Percentiles rank a stretch among this genome's conserved stretches.
Conservation (phyloP, 2,888 invertebrate species). For the Orthosia cruda region DNA sequence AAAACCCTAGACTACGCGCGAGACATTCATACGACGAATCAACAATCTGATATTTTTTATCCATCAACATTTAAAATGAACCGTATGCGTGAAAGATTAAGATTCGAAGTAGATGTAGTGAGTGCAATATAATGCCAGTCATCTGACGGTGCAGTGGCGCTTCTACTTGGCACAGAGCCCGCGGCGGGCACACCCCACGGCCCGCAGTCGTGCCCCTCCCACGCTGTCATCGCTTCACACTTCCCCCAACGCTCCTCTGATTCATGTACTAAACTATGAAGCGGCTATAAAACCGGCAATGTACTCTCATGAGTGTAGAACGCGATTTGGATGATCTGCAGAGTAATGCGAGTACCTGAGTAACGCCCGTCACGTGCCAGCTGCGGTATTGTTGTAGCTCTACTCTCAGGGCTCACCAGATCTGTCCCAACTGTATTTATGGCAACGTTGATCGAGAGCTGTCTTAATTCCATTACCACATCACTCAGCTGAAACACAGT, state of each 20-base stretch:
- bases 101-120: slow-evolving; percentile 63
- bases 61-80: slow-evolving; percentile 68
- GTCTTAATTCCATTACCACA: slow-evolving; percentile 35
- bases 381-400: slow-evolving; percentile 63
- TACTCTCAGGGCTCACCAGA: slow-evolving; percentile 45
- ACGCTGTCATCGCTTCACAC: slow-evolving; percentile 81
- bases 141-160: slow-evolving; percentile 88
- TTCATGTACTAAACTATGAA: slow-evolving; percentile 82
- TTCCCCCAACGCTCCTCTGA: slow-evolving; percentile 81
- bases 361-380: slow-evolving; percentile 70
- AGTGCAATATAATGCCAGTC: slow-evolving; percentile 73
- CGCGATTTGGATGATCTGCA: slow-evolving; percentile 69
- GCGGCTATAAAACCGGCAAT: slow-evolving; percentile 79
- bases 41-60: slow-evolving; percentile 69
- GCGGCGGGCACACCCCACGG: slow-evolving; percentile 81
- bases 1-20: slow-evolving; percentile 87
- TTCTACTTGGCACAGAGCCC: slow-evolving; percentile 88
- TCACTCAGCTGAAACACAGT: neutral
- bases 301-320: slow-evolving; percentile 73
- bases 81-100: slow-evolving; percentile 75
- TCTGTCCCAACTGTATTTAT: slow-evolving; percentile 66
- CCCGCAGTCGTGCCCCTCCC: slow-evolving; percentile 80
- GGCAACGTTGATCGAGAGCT: slow-evolving; percentile 43
- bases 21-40: slow-evolving; percentile 84
- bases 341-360: slow-evolving; percentile 70